These are phyloP conservation scores for Rhizomys pruinosus DNA, from an alignment of 2,113 vertebrate genomes.

Conservation along the genomic window DNA sequence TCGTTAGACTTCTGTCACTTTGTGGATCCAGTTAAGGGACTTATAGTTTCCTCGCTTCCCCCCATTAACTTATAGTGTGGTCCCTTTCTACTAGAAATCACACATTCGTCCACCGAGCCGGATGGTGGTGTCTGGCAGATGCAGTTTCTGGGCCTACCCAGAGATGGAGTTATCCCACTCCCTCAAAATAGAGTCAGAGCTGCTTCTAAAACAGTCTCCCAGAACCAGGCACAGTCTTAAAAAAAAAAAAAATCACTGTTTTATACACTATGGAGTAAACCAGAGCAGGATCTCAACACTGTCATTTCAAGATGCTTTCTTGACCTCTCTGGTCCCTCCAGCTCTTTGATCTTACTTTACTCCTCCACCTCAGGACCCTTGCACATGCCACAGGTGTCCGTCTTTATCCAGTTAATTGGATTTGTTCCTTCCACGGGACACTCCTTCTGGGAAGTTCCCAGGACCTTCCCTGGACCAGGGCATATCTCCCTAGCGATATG, in stretches of 20 bases:
- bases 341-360: not conserved
- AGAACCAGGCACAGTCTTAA: too few species aligned
- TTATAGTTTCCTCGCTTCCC: too few species aligned
- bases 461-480: not conserved
- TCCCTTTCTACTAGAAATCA: not conserved
- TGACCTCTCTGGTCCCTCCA: not conserved
- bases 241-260: too few species aligned
- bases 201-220: not conserved
- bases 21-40: not conserved
- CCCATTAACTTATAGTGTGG: not conserved
- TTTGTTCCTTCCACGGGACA: not conserved
- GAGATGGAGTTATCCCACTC: not conserved
- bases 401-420: not conserved
- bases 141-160: not conserved
- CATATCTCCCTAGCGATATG: too few species aligned
- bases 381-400: not conserved
- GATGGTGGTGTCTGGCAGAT: not conserved
- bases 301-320: not conserved
- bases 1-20: not conserved
- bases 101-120: too few species aligned
- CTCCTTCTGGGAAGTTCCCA: not conserved
- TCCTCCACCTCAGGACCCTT: not conserved
- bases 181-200: not conserved
- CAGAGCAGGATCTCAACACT: not conserved
- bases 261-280: not conserved